Evolutionary conservation across 1,140 invertebrate species (phyloP).

Genomic region (Tetramorium alpestre): DNA sequence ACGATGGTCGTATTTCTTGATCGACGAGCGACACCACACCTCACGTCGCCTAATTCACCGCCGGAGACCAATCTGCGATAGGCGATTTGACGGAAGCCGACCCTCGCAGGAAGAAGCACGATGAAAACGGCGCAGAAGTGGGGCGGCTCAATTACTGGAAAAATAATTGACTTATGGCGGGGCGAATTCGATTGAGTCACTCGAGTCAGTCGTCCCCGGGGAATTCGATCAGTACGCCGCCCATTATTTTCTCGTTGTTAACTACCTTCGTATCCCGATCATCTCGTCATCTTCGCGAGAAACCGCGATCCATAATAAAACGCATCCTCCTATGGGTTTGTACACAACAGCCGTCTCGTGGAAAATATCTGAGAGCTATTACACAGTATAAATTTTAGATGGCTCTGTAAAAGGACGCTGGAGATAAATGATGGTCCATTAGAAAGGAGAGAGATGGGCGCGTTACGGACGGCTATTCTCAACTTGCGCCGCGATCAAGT

Average conservation of each 20-base stretch:
- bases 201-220: slow-evolving; percentile 22
- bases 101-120: slow-evolving; percentile 3
- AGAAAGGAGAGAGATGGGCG: neutral
- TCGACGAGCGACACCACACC: slow-evolving; percentile 27
- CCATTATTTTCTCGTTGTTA: slow-evolving; percentile 68
- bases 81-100: slow-evolving; percentile 47
- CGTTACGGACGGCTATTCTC: slow-evolving; percentile 11
- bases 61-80: slow-evolving; percentile 52
- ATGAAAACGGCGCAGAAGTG: neutral
- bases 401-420: neutral
- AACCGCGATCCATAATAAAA: neutral
- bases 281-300: neutral
- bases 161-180: slow-evolving; percentile 70
- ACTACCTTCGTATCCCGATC: slow-evolving; percentile 22
- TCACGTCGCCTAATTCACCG: slow-evolving; percentile 23
- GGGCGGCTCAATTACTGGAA: slow-evolving; percentile 54
- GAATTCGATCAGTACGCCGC: slow-evolving; percentile 57
- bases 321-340: neutral
- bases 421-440: slow-evolving; percentile 45
- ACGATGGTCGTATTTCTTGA: slow-evolving; percentile 48
- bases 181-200: slow-evolving; percentile 51
- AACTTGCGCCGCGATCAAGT: neutral
- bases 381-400: slow-evolving; percentile 49
- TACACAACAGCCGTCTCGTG: neutral
- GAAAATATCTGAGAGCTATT: slow-evolving; percentile 26